phyloP scores from a whole-genome alignment of 2,797 vertebrate genomes.

The Molossus alvarezi region DNA sequence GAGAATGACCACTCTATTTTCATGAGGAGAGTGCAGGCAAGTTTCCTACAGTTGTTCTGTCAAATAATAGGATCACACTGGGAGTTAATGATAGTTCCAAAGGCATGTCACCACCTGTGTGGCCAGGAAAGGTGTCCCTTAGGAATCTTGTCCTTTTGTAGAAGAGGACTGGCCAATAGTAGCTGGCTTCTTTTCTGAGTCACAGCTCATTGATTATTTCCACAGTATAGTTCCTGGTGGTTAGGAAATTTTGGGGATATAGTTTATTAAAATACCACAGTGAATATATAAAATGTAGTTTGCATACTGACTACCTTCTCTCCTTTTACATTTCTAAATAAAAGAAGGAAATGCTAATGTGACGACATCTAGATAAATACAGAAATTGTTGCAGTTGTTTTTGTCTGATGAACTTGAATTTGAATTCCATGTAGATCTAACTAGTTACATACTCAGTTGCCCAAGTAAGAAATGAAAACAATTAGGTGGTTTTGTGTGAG shows the following conservation, averaged over 20 bases:
- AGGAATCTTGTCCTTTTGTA: conserved; percentile 45
- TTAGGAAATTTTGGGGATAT: conserved; percentile 46
- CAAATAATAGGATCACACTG: neutral
- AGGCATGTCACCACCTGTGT: neutral
- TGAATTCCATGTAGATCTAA: conserved; percentile 35
- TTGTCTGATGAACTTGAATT: conserved; percentile 67
- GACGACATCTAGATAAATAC: conserved; percentile 31
- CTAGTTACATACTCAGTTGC: neutral
- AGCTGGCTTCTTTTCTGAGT: conserved; percentile 9
- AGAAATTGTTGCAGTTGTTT: conserved; percentile 51
- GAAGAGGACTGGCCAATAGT: conserved; percentile 8
- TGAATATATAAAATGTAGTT: conserved; percentile 59
- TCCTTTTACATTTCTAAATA: conserved; percentile 63
- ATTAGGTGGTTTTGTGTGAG: conserved; percentile 57
- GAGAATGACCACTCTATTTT: neutral
- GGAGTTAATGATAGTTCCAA: neutral
- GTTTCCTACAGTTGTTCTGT: neutral
- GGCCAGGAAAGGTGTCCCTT: neutral
- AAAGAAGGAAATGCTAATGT: conserved; percentile 58
- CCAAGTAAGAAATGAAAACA: conserved; percentile 54
- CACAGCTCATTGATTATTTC: conserved; percentile 33
- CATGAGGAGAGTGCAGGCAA: neutral
- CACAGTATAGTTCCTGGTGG: conserved; percentile 38
- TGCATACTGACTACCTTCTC: conserved; percentile 2
- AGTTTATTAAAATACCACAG: conserved; percentile 44